A percentile compares a stretch with the other conserved stretches of the same genome.
These are phyloP conservation scores for Monodelphis domestica DNA, from an alignment of 2,797 vertebrate species.

Conservation along the genomic window DNA sequence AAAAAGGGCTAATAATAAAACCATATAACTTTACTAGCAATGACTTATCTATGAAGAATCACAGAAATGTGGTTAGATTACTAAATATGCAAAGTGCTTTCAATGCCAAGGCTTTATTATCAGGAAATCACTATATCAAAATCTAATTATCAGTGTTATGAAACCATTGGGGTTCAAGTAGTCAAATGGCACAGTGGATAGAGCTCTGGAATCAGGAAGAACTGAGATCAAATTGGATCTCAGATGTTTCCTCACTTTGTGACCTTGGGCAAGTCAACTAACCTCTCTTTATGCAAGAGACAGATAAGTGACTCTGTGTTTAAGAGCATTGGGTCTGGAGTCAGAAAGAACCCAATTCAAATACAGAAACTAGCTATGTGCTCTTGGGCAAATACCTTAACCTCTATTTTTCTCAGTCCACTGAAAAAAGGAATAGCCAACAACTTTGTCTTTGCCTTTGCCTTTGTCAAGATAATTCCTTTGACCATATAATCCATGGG, in stretches of 20 bases:
- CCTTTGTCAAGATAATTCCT: too few species aligned
- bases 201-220: not conserved
- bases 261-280: not conserved
- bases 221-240: not conserved
- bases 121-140: not conserved
- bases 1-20: too few species aligned
- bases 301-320: too few species aligned
- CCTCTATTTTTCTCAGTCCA: not conserved
- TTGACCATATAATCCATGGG: not conserved
- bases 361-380: too few species aligned
- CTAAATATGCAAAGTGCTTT: too few species aligned
- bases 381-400: too few species aligned
- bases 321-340: too few species aligned
- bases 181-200: not conserved
- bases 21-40: not conserved
- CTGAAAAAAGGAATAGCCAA: not conserved
- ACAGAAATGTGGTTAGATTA: not conserved
- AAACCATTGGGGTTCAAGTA: not conserved
- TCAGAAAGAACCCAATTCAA: too few species aligned
- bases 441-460: too few species aligned
- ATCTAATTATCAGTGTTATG: not conserved
- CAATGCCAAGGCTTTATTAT: too few species aligned
- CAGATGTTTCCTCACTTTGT: not conserved
- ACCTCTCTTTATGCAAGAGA: too few species aligned
- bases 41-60: not conserved